Evolutionary conservation across 2,113 vertebrate genomes (phyloP), one percentile per base, ranked within the genome.

Genomic region (Platycercus adscitus): DNA sequence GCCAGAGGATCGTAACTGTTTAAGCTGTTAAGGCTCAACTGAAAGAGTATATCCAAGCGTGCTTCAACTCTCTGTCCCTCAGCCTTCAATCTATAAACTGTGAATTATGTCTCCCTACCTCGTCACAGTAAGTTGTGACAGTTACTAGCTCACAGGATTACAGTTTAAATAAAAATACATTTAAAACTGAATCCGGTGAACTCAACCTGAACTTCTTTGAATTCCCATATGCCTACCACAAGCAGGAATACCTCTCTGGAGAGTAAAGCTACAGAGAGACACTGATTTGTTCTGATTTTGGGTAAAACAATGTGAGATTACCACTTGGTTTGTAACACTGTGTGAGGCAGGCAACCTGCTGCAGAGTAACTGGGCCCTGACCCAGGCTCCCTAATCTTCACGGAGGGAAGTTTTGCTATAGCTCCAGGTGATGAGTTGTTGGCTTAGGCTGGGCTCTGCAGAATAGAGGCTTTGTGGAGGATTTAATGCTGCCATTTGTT

Each of bases 131-230:
- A 80, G 26, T 55, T 88, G 84, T 88, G 93, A 75, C 84, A 92
- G 83, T 93, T 88, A 29, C 49, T 81, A 68, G 69, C 92, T 88
- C 83, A 50, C 60, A 75, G 83, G 87, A 86, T 96, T 91, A 71
- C 81, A 63, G 35, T 65, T 95, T 70, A 80, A 95, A 80, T 80
- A 53, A 80, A 91, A 91, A 80, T 80, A 44, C 50, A 16, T 71
- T 93, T 89, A 58, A 84, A 93, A 68, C 39, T 41, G 52, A 89
- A 88, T 75, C 71, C 13, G 0, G n/a, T 86, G 81, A 96, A 89
- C 91, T 93, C 78, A 17, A 8, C n/a, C n/a, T 91, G 88, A 95
- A 95, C 88, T 91, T 63, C 35, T 61, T 24, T 18, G 26, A 52
- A 81, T 87, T 92, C 89, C 92, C 89, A 7, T 23, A 26, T 24